These are phyloP conservation scores for Zaprionus lachaisei DNA, from an alignment of 1,140 invertebrate genomes.

Conservation along the genomic window DNA sequence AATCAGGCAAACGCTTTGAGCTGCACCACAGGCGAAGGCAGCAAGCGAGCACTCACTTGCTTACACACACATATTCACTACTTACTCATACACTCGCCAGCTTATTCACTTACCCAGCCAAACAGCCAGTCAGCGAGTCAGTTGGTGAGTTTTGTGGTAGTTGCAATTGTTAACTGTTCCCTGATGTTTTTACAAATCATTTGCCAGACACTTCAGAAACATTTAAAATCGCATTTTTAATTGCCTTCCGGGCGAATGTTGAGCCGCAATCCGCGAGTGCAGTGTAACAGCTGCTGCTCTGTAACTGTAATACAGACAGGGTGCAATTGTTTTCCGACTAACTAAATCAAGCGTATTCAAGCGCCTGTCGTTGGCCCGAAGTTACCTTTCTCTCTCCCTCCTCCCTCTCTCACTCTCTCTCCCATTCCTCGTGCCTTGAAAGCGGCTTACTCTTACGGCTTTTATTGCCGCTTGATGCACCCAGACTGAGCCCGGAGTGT, in stretches of 20 bases:
- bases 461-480: conserved; percentile 45
- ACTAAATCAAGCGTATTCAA: conserved; percentile 73
- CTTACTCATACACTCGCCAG: not conserved
- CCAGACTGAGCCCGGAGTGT: conserved; percentile 42
- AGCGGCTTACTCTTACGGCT: conserved; percentile 60
- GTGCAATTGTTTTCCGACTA: conserved; percentile 70
- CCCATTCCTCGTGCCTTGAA: conserved; percentile 23
- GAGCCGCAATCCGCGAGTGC: conserved; percentile 23
- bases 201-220: conserved; percentile 75
- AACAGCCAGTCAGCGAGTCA: not conserved
- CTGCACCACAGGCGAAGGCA: conserved; percentile 27
- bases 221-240: conserved; percentile 75
- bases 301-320: conserved; percentile 3
- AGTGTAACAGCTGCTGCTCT: not conserved
- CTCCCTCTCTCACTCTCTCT: not conserved
- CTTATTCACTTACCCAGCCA: conserved; percentile 1
- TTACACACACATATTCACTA: conserved; percentile 10
- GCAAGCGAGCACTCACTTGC: conserved; percentile 51
- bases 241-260: conserved; percentile 46
- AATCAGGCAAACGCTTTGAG: conserved; percentile 76
- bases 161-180: conserved; percentile 33
- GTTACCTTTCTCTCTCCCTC: not conserved
- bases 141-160: not conserved
- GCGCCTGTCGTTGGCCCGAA: conserved; percentile 41
- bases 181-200: conserved; percentile 72